Evolutionary conservation across 2,113 vertebrate genomes (phyloP).

Genomic region (Syngnathus typhle): DNA sequence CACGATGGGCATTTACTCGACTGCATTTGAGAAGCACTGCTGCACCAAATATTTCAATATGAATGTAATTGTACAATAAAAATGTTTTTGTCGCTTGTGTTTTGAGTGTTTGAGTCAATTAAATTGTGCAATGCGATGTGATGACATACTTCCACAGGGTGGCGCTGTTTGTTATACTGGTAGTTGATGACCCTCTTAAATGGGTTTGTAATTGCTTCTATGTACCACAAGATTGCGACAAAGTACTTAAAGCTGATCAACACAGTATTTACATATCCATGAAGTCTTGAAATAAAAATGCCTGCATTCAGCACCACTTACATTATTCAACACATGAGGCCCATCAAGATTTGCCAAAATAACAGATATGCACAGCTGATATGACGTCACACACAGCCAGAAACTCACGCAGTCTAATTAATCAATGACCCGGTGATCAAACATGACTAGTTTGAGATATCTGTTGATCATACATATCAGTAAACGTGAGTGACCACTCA

Average conservation of each 20-base stretch:
- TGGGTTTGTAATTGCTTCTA: too few species aligned
- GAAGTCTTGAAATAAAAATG: too few species aligned
- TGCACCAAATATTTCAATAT: constrained; percentile 33
- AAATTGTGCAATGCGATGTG: neutral
- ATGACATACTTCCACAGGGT: constrained; percentile 26
- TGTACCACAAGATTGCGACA: too few species aligned
- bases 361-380: too few species aligned
- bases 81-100: neutral
- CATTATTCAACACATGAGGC: too few species aligned
- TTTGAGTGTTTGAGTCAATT: neutral
- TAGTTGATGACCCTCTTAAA: too few species aligned
- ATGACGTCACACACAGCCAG: too few species aligned
- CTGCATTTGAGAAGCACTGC: constrained; percentile 8
- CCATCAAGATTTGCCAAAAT: too few species aligned
- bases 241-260: too few species aligned
- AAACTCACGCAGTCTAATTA: neutral
- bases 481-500: constrained; percentile 16
- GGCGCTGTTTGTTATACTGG: constrained; percentile 5
- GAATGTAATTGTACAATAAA: constrained; percentile 42
- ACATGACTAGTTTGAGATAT: constrained; percentile 2
- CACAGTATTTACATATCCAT: too few species aligned
- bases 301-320: too few species aligned
- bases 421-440: neutral
- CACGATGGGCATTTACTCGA: constrained; percentile 14
- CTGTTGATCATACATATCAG: constrained; percentile 30